Conservation (phyloP, 2,888 invertebrate genomes). For the Graphium colonna region DNA sequence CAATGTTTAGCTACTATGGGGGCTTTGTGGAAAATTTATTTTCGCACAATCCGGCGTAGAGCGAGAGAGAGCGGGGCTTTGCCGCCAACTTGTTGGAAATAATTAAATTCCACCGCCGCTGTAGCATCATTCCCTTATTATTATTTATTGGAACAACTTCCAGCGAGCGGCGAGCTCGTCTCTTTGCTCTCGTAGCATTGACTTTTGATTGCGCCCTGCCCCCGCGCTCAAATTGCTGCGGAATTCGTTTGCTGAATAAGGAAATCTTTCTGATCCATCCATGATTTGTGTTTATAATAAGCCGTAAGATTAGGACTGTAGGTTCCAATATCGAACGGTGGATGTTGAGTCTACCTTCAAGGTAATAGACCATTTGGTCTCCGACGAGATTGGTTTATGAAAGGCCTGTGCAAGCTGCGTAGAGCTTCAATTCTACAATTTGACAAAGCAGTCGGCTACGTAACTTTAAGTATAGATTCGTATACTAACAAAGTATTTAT, state of each 20-base stretch:
- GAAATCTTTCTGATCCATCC: no score
- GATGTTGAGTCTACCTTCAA: no score
- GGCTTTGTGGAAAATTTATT: conserved; percentile 28
- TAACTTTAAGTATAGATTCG: no score
- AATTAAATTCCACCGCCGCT: conserved; percentile 31
- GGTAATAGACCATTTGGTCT: no score
- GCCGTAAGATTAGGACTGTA: neutral
- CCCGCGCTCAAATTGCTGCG: neutral
- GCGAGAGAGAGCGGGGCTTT: conserved; percentile 11
- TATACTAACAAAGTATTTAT: no score
- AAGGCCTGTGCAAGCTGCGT: no score
- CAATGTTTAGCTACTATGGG: conserved; percentile 28
- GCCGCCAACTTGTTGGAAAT: conserved; percentile 31
- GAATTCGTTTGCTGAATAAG: neutral
- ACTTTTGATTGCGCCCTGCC: neutral
- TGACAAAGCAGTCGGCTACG: no score
- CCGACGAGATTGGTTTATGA: no score
- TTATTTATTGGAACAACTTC: conserved; percentile 28
- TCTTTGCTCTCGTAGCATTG: neutral
- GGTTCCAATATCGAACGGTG: no score
- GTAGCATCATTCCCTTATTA: conserved; percentile 23
- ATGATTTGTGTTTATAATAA: neutral
- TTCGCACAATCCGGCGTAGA: conserved; percentile 25
- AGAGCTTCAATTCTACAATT: no score
- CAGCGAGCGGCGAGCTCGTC: neutral